These are phyloP conservation scores for Grapholita molesta DNA, from an alignment of 1,140 invertebrate genomes.

Conservation along the genomic window DNA sequence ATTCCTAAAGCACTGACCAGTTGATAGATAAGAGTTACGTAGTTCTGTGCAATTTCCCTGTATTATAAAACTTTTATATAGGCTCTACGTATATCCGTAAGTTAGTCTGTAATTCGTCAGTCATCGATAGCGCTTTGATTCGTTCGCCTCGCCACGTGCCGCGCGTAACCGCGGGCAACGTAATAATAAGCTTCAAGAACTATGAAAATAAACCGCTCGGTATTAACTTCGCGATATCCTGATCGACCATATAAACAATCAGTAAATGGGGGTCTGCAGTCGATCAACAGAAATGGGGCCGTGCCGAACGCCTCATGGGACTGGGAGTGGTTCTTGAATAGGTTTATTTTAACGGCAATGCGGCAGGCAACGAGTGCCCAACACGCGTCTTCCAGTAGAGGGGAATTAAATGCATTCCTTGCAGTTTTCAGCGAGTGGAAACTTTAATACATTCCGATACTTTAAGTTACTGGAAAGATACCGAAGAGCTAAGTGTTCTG, in stretches of 20 bases:
- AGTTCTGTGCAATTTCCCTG: no score
- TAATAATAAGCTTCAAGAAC: constrained; percentile 30
- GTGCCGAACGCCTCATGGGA: constrained; percentile 29
- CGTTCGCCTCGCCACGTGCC: background rate
- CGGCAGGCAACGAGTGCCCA: constrained; percentile 35
- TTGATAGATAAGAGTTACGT: no score
- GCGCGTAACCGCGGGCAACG: constrained; percentile 24
- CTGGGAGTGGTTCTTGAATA: constrained; percentile 41
- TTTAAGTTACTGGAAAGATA: background rate
- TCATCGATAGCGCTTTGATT: constrained; percentile 27
- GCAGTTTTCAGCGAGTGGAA: background rate
- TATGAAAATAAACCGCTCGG: constrained; percentile 56
- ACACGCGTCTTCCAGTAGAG: constrained; percentile 24
- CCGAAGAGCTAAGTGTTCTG: background rate
- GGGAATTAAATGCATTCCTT: background rate
- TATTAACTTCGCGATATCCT: constrained; percentile 59
- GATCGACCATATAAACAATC: constrained; percentile 63
- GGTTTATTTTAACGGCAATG: constrained; percentile 67
- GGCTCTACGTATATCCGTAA: background rate
- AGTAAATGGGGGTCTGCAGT: constrained; percentile 58
- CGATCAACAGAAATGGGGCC: constrained; percentile 59
- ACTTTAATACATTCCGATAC: background rate
- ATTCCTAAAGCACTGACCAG: no score
- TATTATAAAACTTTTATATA: no score
- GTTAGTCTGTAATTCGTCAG: constrained; percentile 26